These are phyloP conservation scores for Acromyrmex echinatior DNA, from an alignment of 1,140 invertebrate genomes.

Conservation along the genomic window DNA sequence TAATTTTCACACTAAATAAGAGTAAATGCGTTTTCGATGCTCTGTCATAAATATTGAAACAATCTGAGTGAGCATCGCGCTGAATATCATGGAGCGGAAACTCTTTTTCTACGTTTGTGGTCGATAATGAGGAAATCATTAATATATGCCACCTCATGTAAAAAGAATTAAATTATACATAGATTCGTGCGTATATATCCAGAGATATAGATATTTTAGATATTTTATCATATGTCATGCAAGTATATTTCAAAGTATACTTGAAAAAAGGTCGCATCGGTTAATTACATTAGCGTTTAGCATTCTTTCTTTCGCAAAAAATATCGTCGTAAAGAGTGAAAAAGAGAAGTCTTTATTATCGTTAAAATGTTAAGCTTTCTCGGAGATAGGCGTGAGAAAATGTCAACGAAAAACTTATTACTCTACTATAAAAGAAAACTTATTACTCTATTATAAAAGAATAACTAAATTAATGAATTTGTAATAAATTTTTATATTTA, in stretches of 20 bases:
- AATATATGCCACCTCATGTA: not conserved
- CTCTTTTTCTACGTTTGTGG: not conserved
- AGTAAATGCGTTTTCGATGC: not conserved
- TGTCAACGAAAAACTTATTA: not conserved
- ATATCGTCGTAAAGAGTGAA: not conserved
- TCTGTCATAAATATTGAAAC: not conserved
- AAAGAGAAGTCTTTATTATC: not conserved
- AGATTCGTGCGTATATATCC: no score
- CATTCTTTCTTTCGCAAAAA: not conserved
- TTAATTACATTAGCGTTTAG: not conserved
- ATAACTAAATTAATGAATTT: no score
- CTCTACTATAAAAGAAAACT: no score
- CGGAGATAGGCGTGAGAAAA: not conserved
- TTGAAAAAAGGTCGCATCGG: not conserved
- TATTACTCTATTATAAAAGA: no score
- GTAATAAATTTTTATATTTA: no score
- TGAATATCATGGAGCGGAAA: not conserved
- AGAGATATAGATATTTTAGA: no score
- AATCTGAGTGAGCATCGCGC: not conserved
- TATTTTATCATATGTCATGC: not conserved
- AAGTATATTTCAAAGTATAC: not conserved
- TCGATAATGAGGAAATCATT: conserved; percentile 10
- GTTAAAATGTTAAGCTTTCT: not conserved
- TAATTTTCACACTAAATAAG: not conserved
- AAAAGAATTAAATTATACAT: not conserved